Evolutionary conservation across 2,888 invertebrate genomes (phyloP), one percentile per base, ranked within the genome.

Genomic region (Trisateles emortualis): DNA sequence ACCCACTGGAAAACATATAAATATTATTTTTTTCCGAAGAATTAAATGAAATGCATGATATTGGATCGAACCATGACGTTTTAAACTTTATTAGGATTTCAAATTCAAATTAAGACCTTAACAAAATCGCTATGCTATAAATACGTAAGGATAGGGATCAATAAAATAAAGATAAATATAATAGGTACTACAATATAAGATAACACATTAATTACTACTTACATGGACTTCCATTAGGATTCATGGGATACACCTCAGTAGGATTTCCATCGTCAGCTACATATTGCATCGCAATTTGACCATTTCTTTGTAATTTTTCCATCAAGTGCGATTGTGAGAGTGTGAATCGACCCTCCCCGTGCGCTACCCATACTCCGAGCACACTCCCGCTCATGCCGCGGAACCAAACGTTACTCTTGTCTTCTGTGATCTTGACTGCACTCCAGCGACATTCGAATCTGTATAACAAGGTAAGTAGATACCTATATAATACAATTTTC

Each of bases 291-390:
- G 98, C 95, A 8, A 97, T 86, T 65, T 97, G 96, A 19, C 95
- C 93, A 52, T 94, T 92, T 0, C 76, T 68, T 43, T 91, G 90
- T 35, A 96, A 67, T 35, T 87, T 84, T 0, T 86, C 73, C 19
- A 95, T 86, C 14, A 95, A 75, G 0, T 62, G 48, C 0, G 90
- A 64, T 30, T 94, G 88, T 10, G 94, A 89, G 70, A 95, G 94
- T 0, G 94, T 92, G 74, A 96, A 96, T 61, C 95, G 93, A 64
- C 99, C 99, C 92, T 99, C 99, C 0, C 98, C 99, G 83, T 99
- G 99, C 2, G 99, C 98, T 1, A 97, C 95, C 99, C 99, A 99
- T 68, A 98, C 96, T 1, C 99, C 99, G n/a, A 99, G 93, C 0
- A 96, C 92, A n/a, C 96, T 95, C 22, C 95, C 96, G 51, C 95